Conservation (phyloP, 2,113 vertebrate genomes). For the Agapornis roseicollis region DNA sequence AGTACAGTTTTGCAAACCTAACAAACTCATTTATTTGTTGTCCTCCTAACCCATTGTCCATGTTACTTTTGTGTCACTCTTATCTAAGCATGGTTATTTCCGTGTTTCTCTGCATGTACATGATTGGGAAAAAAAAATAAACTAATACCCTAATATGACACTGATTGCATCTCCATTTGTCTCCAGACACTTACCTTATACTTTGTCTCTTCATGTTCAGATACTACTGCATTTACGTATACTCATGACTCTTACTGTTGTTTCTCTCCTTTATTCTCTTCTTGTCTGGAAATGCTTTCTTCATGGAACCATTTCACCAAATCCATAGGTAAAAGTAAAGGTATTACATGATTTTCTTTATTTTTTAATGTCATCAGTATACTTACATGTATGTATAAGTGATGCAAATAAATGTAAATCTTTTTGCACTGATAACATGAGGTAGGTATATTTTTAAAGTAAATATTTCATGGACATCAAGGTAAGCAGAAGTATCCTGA, state of each 20-base stretch:
- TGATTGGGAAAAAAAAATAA: constrained; percentile 34
- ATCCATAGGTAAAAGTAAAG: constrained; percentile 99
- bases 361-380: constrained; percentile 68
- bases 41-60: constrained; percentile 8
- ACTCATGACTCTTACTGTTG: constrained; percentile 85
- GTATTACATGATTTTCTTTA: constrained; percentile 84
- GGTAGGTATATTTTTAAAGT: constrained; percentile 80
- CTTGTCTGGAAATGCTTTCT: constrained; percentile 92
- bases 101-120: constrained; percentile 73
- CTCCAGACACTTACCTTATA: constrained; percentile 49
- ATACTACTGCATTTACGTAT: constrained; percentile 72
- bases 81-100: constrained; percentile 72
- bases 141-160: constrained; percentile 3
- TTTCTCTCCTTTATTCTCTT: constrained; percentile 87
- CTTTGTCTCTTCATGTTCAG: constrained; percentile 74
- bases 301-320: constrained; percentile 98
- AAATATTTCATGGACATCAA: constrained; percentile 62
- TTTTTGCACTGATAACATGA: constrained; percentile 62
- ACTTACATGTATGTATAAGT: constrained; percentile 60
- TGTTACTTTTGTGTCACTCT: constrained; percentile 52
- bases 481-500: constrained; percentile 60
- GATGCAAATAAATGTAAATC: constrained; percentile 70
- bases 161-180: constrained; percentile 63
- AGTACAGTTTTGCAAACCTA: constrained; percentile 56
- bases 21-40: constrained; percentile 13